Evolutionary conservation across 2,113 vertebrate species (phyloP), one percentile per base, ranked within the genome.

Genomic region (Hyperoodon ampullatus): DNA sequence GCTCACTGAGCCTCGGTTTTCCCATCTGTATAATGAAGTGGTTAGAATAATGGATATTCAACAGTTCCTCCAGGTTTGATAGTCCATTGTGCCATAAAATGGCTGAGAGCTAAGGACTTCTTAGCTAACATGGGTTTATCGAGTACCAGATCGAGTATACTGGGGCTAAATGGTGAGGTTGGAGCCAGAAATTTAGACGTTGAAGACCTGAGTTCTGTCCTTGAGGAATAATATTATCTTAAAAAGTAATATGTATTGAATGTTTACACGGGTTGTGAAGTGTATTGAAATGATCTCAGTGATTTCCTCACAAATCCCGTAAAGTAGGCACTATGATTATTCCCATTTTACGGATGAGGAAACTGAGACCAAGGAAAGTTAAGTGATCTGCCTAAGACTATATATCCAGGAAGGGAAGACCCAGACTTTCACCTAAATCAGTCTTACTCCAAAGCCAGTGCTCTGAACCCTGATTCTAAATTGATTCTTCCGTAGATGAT

Each of bases 161-260:
- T 63, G 83, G 8, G 47, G 47, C 53, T 90, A 93, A 78, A n/a
- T 94, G 60, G 14, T 61, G 26, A 35, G 30, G 6, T 39, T 94
- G 50, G 50, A n/a, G 44, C 80, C 95, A 88, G 53, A 72, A 90
- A 90, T 91, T 82, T 26, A 30, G 60, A 91, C 88, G 30, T 58
- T 90, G 80, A 74, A 94, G 82, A 86, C n/a, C 6, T 70, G 58
- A 28, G 63, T 68, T 92, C 50, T 93, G 18, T 87, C 35, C 53
- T 95, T 75, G 68, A 92, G 35, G 58, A 92, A 85, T 63, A 61
- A 19, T 85, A 35, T 85, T 90, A 72, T 83, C 89, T 96, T 96
- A 47, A 70, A 95, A 93, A 93, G 84, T 81, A 87, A 7, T 60
- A 35, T 65, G 10, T 42, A n/a, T 72, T 42, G n/a, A 94, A 74